Percentiles rank a stretch among this genome's conserved stretches.
Conservation (phyloP, 64 coral and sea anemone genomes). For the Stichodactyla mertensii region DNA sequence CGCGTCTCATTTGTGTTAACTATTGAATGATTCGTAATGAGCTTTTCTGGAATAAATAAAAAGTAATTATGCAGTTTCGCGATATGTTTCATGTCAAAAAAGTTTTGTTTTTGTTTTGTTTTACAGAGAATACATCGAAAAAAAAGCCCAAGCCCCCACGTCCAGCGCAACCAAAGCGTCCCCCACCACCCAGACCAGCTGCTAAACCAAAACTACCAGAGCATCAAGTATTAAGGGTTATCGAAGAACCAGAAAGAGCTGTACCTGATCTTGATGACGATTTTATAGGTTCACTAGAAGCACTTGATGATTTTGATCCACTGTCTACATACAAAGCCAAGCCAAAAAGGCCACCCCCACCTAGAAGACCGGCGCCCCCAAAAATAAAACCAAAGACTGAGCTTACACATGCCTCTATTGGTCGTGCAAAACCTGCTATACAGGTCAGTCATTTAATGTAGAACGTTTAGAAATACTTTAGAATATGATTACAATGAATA, state of each 20-base stretch:
- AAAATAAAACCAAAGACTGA: conserved; percentile 24
- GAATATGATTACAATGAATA: too few species aligned
- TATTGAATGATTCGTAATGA: too few species aligned
- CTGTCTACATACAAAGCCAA: conserved; percentile 8
- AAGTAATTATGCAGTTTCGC: too few species aligned
- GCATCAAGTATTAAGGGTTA: neutral
- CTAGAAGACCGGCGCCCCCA: conserved; percentile 55
- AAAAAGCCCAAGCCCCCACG: neutral
- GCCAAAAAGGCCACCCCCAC: conserved; percentile 67
- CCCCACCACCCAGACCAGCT: conserved; percentile 61
- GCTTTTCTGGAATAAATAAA: too few species aligned
- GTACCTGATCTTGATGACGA: neutral
- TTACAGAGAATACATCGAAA: neutral
- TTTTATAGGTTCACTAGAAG: conserved; percentile 18
- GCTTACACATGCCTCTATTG: neutral
- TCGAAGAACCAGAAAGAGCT: neutral
- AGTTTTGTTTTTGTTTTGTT: neutral
- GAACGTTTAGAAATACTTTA: neutral
- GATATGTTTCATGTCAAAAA: neutral
- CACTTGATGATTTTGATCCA: conserved; percentile 65
- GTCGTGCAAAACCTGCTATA: conserved; percentile 31
- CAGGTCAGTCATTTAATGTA: conserved; percentile 37
- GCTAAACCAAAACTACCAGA: conserved; percentile 25
- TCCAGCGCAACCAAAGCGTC: conserved; percentile 52
- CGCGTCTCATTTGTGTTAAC: too few species aligned